Percentiles rank a stretch among this genome's conserved stretches.
phyloP scores from a whole-genome alignment of 2,888 invertebrate species.

The Pinctada fucata region DNA sequence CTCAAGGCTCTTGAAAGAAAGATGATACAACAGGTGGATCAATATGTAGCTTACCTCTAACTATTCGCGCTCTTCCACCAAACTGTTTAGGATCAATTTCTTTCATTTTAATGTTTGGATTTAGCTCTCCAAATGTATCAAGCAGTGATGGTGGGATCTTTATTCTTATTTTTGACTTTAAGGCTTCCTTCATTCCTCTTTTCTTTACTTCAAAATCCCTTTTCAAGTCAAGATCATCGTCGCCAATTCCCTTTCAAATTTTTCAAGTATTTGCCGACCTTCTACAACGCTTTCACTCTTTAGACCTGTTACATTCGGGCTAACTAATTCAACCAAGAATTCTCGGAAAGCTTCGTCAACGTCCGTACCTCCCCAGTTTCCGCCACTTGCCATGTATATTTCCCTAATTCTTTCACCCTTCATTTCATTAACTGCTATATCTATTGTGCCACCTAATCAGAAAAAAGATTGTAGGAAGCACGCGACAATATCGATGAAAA shows the following conservation, averaged over 20 bases:
- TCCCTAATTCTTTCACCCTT: neutral
- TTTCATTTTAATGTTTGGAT: neutral
- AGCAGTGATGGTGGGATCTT: neutral
- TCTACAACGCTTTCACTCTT: neutral
- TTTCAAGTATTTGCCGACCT: neutral
- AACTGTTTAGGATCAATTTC: neutral
- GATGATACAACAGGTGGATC: neutral
- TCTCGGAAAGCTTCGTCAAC: neutral
- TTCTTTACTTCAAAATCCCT: neutral
- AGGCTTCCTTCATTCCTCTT: neutral
- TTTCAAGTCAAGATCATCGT: neutral
- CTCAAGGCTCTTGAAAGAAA: neutral
- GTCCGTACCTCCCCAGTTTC: neutral
- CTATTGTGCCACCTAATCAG: neutral
- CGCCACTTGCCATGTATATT: neutral
- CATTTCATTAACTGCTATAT: neutral
- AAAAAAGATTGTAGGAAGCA: no score
- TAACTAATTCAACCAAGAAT: neutral
- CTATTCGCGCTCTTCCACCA: neutral
- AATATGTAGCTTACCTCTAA: neutral
- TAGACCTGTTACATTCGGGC: neutral
- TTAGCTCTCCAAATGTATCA: neutral
- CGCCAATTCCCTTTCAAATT: neutral
- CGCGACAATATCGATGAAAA: no score
- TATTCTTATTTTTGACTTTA: neutral